These are phyloP conservation scores for Chrysolina oricalcia DNA, from an alignment of 2,888 invertebrate species.

Conservation along the genomic window DNA sequence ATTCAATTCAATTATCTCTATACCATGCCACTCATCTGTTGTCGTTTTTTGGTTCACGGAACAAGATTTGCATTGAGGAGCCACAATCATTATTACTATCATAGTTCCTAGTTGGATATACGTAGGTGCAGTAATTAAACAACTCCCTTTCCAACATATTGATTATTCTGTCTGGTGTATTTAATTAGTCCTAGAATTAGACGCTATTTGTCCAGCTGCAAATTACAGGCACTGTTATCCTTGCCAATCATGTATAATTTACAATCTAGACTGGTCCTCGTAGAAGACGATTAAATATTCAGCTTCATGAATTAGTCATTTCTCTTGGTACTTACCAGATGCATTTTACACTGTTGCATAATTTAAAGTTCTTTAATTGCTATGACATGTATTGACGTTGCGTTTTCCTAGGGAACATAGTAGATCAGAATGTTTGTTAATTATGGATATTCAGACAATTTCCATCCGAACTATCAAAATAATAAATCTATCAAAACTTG, in stretches of 20 bases:
- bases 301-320: slow-evolving; percentile 42
- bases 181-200: slow-evolving; percentile 66
- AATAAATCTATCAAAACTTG: too few species aligned
- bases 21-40: too few species aligned
- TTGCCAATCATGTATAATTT: slow-evolving; percentile 69
- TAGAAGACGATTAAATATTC: slow-evolving; percentile 52
- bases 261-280: slow-evolving; percentile 59
- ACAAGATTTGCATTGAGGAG: background rate
- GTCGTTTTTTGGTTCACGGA: too few species aligned
- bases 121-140: slow-evolving; percentile 54
- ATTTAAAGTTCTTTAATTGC: slow-evolving; percentile 53
- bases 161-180: slow-evolving; percentile 64
- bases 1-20: too few species aligned
- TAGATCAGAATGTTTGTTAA: slow-evolving; percentile 12
- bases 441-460: background rate
- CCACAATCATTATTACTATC: background rate
- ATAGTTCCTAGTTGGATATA: background rate
- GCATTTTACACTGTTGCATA: slow-evolving; percentile 52
- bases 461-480: too few species aligned
- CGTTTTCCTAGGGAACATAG: slow-evolving; percentile 4
- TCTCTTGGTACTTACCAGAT: slow-evolving; percentile 54
- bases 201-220: slow-evolving; percentile 63
- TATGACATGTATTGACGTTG: slow-evolving; percentile 34
- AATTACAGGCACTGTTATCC: slow-evolving; percentile 63
- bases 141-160: slow-evolving; percentile 57